These are phyloP conservation scores for Drepana arcuata DNA, from an alignment of 1,140 invertebrate genomes.

Conservation along the genomic window DNA sequence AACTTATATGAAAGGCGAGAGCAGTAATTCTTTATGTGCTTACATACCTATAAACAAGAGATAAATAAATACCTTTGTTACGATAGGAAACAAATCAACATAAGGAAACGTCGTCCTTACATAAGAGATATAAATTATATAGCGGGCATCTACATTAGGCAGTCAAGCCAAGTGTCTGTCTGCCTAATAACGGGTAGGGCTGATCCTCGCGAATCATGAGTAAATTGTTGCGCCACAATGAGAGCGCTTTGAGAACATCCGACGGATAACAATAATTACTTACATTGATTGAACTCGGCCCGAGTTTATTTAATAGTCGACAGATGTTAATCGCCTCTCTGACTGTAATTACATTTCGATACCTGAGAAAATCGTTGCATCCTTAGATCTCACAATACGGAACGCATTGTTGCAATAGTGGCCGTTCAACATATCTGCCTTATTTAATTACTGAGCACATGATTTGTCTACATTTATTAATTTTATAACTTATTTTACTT, in stretches of 20 bases:
- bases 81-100: slow-evolving; percentile 1
- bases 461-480: too few relatives aligned
- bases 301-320: slow-evolving; percentile 66
- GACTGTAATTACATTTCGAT: slow-evolving; percentile 64
- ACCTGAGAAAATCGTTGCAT: slow-evolving; percentile 61
- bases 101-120: slow-evolving; percentile 10
- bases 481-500: too few relatives aligned
- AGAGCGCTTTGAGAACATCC: slow-evolving; percentile 58
- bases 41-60: too few relatives aligned
- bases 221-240: slow-evolving; percentile 55
- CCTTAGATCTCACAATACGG: too few relatives aligned
- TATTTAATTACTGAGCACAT: too few relatives aligned
- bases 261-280: slow-evolving; percentile 72
- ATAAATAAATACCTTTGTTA: too few relatives aligned
- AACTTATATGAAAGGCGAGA: too few relatives aligned
- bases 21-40: too few relatives aligned
- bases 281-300: slow-evolving; percentile 68
- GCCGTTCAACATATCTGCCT: too few relatives aligned
- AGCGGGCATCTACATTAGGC: slow-evolving; percentile 47
- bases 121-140: slow-evolving; percentile 30
- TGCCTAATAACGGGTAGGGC: slow-evolving; percentile 56
- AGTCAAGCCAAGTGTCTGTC: slow-evolving; percentile 54
- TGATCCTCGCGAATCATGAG: slow-evolving; percentile 63
- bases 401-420: too few relatives aligned
- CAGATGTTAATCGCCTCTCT: slow-evolving; percentile 66